Percentiles rank a stretch among this genome's conserved stretches.
Evolutionary conservation across 2,113 vertebrate genomes (phyloP).

Genomic region (Pao palembangensis): DNA sequence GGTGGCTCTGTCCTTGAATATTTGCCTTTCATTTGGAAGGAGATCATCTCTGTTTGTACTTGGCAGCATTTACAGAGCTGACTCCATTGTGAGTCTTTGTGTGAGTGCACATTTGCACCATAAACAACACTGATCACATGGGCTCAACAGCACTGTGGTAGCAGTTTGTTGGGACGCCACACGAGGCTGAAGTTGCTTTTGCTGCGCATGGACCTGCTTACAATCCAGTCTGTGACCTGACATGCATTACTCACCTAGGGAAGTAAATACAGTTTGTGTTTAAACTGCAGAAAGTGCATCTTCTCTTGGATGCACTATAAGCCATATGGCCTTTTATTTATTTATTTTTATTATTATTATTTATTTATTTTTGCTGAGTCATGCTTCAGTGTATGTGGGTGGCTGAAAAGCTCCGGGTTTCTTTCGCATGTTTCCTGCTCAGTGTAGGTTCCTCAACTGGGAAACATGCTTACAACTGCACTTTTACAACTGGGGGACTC

Average conservation of each 20-base stretch:
- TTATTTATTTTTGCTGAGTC: constrained; percentile 64
- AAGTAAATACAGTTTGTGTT: constrained; percentile 25
- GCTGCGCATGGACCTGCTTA: no score
- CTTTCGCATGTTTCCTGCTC: constrained; percentile 46
- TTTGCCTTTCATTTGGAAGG: constrained; percentile 2
- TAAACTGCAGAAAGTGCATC: constrained; percentile 24
- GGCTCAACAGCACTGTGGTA: constrained; percentile 1
- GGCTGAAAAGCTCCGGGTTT: constrained; percentile 38
- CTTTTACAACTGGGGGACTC: constrained; percentile 37
- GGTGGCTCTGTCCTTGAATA: constrained; percentile 3
- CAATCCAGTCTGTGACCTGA: constrained; percentile 2
- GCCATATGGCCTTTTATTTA: constrained; percentile 35
- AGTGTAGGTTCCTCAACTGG: constrained; percentile 44
- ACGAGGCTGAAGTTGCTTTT: no score
- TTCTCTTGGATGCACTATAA: constrained; percentile 42
- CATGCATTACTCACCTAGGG: background rate
- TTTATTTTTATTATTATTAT: constrained; percentile 19
- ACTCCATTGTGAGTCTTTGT: no score
- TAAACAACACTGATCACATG: background rate
- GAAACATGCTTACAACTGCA: constrained; percentile 39
- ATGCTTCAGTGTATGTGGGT: constrained; percentile 54
- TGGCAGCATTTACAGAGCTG: no score
- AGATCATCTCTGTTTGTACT: background rate
- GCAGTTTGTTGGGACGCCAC: constrained; percentile 2
- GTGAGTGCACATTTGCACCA: background rate